Conservation (phyloP, 2,797 vertebrate genomes). For the Esox masquinongy region DNA sequence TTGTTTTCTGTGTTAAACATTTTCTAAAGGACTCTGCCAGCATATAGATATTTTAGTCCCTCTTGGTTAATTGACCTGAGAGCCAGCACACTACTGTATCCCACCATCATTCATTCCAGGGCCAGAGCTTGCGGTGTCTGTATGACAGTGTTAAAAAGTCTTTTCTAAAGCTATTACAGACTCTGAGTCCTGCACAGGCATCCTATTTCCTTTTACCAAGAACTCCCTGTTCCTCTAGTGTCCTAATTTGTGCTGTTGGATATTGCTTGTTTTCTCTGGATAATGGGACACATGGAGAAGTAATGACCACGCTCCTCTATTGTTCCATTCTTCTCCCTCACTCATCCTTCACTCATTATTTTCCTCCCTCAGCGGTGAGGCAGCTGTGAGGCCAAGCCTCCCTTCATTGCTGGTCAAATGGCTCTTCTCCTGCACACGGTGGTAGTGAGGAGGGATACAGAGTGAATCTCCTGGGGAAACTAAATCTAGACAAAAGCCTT, state of each 20-base stretch:
- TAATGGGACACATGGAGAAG: slow-evolving; percentile 53
- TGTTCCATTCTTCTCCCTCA: slow-evolving; percentile 37
- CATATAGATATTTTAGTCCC: background rate
- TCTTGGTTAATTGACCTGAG: slow-evolving; percentile 7
- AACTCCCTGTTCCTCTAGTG: slow-evolving; percentile 44
- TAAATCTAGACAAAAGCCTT: slow-evolving; percentile 66
- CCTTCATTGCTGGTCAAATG: slow-evolving; percentile 48
- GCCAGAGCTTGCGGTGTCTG: background rate
- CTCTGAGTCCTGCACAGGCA: slow-evolving; percentile 44
- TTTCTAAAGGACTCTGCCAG: background rate
- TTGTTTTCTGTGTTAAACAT: background rate
- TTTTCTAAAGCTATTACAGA: slow-evolving; percentile 56
- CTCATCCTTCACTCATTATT: slow-evolving; percentile 62
- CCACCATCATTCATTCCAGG: slow-evolving; percentile 12
- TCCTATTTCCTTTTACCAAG: slow-evolving; percentile 45
- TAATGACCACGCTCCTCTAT: slow-evolving; percentile 30
- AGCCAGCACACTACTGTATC: background rate
- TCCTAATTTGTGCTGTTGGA: slow-evolving; percentile 58
- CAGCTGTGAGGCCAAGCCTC: slow-evolving; percentile 35
- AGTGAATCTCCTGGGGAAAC: slow-evolving; percentile 56
- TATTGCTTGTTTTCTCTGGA: slow-evolving; percentile 60
- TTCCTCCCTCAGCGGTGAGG: slow-evolving; percentile 28
- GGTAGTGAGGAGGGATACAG: slow-evolving; percentile 55
- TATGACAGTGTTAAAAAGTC: slow-evolving; percentile 27
- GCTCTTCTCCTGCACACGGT: slow-evolving; percentile 33